A percentile compares a stretch with the other conserved stretches of the same genome.
Conservation (phyloP, 2,888 invertebrate genomes). For the Pachydiplax longipennis region DNA sequence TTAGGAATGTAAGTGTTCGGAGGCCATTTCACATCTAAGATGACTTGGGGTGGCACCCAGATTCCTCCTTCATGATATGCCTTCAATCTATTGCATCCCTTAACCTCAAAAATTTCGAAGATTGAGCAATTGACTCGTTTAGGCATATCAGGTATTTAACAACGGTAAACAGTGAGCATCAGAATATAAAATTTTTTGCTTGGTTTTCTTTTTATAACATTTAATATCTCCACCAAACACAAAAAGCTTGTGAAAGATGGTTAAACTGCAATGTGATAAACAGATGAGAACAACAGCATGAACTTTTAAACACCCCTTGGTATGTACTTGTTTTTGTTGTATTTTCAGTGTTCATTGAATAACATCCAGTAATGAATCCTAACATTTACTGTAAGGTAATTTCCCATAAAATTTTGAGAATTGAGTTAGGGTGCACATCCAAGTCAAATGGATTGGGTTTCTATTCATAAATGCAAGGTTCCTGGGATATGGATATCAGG, state of each 20-base stretch:
- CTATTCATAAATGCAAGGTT: not conserved
- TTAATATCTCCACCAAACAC: constrained; percentile 10
- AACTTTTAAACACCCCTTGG: not conserved
- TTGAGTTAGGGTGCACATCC: constrained; percentile 14
- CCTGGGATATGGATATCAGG: not conserved
- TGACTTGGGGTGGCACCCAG: not conserved
- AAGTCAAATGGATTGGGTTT: constrained; percentile 3
- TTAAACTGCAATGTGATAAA: not conserved
- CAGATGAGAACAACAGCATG: constrained; percentile 12
- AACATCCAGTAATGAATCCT: not conserved
- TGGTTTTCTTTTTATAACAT: not conserved
- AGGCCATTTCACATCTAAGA: constrained; percentile 27
- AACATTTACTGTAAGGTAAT: not conserved
- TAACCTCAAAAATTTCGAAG: constrained; percentile 26
- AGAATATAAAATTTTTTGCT: constrained; percentile 18
- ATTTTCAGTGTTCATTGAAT: not conserved
- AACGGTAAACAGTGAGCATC: constrained; percentile 24
- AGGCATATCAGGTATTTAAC: constrained; percentile 40
- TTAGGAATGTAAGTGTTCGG: not conserved
- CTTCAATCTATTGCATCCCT: not conserved
- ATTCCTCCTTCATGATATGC: constrained; percentile 7
- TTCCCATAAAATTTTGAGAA: not conserved
- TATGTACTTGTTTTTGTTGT: not conserved
- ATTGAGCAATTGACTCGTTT: constrained; percentile 35
- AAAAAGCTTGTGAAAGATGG: not conserved